A percentile compares a stretch with the other conserved stretches of the same genome.
These are phyloP conservation scores for Pipa parva DNA, from an alignment of 2,113 vertebrate species.

Conservation along the genomic window DNA sequence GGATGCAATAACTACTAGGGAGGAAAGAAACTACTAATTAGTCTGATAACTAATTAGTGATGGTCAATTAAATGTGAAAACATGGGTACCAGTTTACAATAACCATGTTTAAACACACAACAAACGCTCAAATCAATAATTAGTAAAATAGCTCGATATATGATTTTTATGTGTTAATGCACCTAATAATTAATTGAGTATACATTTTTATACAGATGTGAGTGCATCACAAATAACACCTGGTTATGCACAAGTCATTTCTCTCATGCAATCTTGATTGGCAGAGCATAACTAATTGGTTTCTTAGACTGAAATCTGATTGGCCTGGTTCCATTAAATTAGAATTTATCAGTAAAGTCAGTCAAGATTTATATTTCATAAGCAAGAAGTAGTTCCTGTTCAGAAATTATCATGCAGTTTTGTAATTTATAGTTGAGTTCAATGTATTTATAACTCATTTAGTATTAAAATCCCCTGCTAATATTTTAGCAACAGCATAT, in stretches of 20 bases:
- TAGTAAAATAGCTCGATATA: too few species aligned
- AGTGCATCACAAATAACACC: too few species aligned
- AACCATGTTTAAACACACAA: too few species aligned
- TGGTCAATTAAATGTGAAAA: too few species aligned
- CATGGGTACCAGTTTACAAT: too few species aligned
- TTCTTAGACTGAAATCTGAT: slow-evolving; percentile 26
- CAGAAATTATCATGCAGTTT: slow-evolving; percentile 13
- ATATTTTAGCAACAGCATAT: slow-evolving; percentile 14
- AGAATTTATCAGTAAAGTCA: slow-evolving; percentile 8
- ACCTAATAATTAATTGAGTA: too few species aligned
- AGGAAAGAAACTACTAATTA: too few species aligned
- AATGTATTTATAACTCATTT: slow-evolving; percentile 1
- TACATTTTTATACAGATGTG: too few species aligned
- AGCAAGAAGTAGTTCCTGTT: slow-evolving; percentile 21
- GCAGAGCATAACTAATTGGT: slow-evolving; percentile 26
- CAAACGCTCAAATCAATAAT: too few species aligned
- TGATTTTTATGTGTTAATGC: too few species aligned
- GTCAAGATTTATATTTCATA: slow-evolving; percentile 29
- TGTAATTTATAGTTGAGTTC: slow-evolving; percentile 28
- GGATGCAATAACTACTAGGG: too few species aligned
- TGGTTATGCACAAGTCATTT: neutral
- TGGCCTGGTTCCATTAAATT: slow-evolving; percentile 31
- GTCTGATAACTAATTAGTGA: too few species aligned
- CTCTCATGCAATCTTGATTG: slow-evolving; percentile 27
- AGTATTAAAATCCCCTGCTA: slow-evolving; percentile 15